A percentile compares a stretch with the other conserved stretches of the same genome.
Evolutionary conservation across 2,113 vertebrate genomes (phyloP).

Genomic region (Thunnus maccoyii): DNA sequence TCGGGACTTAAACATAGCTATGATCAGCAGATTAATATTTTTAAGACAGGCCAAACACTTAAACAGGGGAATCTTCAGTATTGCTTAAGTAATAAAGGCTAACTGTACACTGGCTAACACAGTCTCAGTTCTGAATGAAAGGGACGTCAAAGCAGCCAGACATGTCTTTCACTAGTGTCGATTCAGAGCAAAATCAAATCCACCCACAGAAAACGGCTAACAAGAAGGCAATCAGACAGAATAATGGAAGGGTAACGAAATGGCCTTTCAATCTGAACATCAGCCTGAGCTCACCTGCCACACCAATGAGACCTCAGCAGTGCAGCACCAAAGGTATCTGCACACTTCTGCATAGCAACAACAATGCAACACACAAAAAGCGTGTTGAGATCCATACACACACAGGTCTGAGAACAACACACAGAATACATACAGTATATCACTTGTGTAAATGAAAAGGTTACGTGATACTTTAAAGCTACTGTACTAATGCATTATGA

Average conservation of each 20-base stretch:
- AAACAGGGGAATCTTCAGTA: not conserved
- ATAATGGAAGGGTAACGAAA: conserved; percentile 59
- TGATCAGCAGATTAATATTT: not conserved
- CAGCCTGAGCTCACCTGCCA: conserved; percentile 23
- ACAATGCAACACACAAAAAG: conserved; percentile 15
- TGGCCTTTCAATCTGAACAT: conserved; percentile 48
- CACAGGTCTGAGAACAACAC: conserved; percentile 8
- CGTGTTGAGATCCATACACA: conserved; percentile 11
- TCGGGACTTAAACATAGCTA: not conserved
- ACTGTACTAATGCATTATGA: conserved; percentile 1
- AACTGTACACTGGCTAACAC: not conserved
- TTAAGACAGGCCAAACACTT: not conserved
- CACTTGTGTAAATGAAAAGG: not conserved
- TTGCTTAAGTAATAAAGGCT: not conserved
- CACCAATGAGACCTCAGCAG: conserved; percentile 3
- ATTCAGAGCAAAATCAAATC: conserved; percentile 46
- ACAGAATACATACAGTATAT: conserved; percentile 3
- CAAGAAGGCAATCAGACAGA: conserved; percentile 60
- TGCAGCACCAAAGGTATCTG: conserved; percentile 5
- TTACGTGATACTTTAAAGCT: conserved; percentile 9
- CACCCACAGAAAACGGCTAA: conserved; percentile 54
- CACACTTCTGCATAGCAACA: conserved; percentile 5
- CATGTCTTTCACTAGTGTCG: conserved; percentile 14
- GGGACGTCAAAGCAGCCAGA: conserved; percentile 37
- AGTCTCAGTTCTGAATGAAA: not conserved